A percentile compares a stretch with the other conserved stretches of the same genome.
phyloP scores from a whole-genome alignment of 2,797 vertebrate species.

The Pipistrellus nathusii region DNA sequence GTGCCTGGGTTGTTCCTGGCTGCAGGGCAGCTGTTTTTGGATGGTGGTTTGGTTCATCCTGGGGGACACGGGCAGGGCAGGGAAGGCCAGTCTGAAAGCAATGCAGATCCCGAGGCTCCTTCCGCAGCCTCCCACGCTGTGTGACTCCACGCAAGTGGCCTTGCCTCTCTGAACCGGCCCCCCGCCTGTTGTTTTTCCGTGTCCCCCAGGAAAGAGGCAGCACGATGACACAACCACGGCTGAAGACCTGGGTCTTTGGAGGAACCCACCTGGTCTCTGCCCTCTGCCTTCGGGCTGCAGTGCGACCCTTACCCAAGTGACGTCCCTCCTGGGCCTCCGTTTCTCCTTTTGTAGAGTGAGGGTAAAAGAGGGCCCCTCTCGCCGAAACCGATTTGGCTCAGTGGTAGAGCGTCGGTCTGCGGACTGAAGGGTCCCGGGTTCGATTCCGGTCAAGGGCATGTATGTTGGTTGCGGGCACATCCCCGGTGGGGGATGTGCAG shows the following conservation, averaged over 20 bases:
- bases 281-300: neutral
- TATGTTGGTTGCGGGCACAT: too few relatives aligned
- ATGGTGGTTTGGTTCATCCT: neutral
- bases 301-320: neutral
- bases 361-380: neutral
- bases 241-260: neutral
- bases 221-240: rapidly evolving
- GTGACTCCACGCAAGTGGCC: neutral
- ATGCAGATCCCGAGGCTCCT: neutral
- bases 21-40: constrained; percentile 68
- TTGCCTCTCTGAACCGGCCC: neutral
- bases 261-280: neutral
- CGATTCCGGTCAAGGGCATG: too few relatives aligned
- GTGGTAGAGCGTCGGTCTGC: too few relatives aligned
- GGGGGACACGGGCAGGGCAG: neutral
- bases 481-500: too few relatives aligned
- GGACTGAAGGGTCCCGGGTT: too few relatives aligned
- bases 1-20: constrained; percentile 70
- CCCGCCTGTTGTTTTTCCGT: neutral
- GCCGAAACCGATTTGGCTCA: too few relatives aligned
- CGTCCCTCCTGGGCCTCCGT: neutral
- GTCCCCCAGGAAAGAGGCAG: neutral
- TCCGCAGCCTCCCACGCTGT: neutral
- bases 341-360: neutral
- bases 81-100: neutral